Evolutionary conservation across 2,888 invertebrate genomes (phyloP).

Genomic region (Orthosia incerta): DNA sequence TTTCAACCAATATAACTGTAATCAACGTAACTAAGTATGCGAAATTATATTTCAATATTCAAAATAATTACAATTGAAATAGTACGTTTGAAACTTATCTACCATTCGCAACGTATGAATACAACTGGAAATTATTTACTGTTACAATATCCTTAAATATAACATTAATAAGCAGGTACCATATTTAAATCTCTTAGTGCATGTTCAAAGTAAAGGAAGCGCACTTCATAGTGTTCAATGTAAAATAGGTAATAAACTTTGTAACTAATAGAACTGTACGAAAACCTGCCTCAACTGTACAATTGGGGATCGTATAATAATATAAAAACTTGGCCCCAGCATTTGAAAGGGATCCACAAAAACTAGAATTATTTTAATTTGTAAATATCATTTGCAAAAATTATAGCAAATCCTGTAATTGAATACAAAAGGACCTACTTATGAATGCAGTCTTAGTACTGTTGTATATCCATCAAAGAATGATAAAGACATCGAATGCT

Average conservation of each 20-base stretch:
- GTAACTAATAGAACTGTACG: conserved; percentile 62
- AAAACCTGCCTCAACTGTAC: conserved; percentile 68
- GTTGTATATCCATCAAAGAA: conserved; percentile 85
- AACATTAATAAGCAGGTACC: conserved; percentile 87
- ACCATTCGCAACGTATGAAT: conserved; percentile 72
- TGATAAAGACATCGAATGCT: conserved; percentile 82
- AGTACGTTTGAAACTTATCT: conserved; percentile 60
- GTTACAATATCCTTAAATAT: conserved; percentile 73
- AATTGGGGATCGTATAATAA: conserved; percentile 72
- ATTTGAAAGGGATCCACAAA: conserved; percentile 86
- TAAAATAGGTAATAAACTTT: conserved; percentile 55
- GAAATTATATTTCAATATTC: conserved; percentile 85
- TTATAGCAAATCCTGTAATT: conserved; percentile 76
- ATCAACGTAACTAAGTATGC: conserved; percentile 83
- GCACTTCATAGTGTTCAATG: conserved; percentile 49
- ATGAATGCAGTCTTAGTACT: conserved; percentile 86
- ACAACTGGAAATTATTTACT: conserved; percentile 73
- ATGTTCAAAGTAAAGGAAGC: conserved; percentile 63
- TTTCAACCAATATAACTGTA: conserved; percentile 88
- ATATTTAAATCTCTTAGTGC: conserved; percentile 80
- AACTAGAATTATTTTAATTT: conserved; percentile 83
- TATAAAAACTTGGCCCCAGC: conserved; percentile 89
- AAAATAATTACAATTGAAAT: conserved; percentile 77
- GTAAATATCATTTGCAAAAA: conserved; percentile 83
- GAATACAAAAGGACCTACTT: conserved; percentile 82